Evolutionary conservation across 2,888 invertebrate genomes (phyloP).

Genomic region (Germaria angustata): DNA sequence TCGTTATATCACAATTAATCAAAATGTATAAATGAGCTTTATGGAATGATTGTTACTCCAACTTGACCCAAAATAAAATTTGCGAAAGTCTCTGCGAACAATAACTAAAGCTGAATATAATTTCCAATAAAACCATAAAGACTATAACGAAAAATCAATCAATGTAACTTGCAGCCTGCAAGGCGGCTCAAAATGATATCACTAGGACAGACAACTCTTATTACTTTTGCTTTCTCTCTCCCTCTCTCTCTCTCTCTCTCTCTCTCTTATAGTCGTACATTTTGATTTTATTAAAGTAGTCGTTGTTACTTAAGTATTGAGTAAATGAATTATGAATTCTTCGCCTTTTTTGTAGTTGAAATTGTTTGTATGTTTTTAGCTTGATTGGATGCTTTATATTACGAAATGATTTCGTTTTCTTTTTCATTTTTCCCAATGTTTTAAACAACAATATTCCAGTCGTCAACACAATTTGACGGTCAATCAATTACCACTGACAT

Average conservation of each 20-base stretch:
- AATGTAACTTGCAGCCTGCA: neutral
- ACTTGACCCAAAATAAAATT: too few relatives aligned
- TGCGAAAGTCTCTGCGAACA: too few relatives aligned
- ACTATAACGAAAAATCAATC: neutral
- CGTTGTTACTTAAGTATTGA: neutral
- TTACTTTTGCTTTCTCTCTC: neutral
- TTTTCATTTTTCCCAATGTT: neutral
- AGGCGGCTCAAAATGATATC: neutral
- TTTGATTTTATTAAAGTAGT: neutral
- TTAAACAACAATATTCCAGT: conserved; percentile 5
- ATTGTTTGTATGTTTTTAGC: conserved; percentile 7
- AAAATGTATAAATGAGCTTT: too few relatives aligned
- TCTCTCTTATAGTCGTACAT: too few relatives aligned
- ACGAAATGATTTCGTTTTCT: neutral
- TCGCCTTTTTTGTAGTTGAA: neutral
- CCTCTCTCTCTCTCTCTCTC: too few relatives aligned
- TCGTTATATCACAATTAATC: too few relatives aligned
- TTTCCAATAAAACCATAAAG: too few relatives aligned
- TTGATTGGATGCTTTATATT: conserved; percentile 2
- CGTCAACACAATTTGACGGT: conserved; percentile 3
- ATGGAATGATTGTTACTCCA: too few relatives aligned
- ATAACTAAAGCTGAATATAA: too few relatives aligned
- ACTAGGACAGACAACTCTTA: neutral
- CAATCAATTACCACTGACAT: conserved; percentile 11
- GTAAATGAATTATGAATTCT: neutral